phyloP scores from a whole-genome alignment of 2,797 vertebrate species.

The Clangula hyemalis region DNA sequence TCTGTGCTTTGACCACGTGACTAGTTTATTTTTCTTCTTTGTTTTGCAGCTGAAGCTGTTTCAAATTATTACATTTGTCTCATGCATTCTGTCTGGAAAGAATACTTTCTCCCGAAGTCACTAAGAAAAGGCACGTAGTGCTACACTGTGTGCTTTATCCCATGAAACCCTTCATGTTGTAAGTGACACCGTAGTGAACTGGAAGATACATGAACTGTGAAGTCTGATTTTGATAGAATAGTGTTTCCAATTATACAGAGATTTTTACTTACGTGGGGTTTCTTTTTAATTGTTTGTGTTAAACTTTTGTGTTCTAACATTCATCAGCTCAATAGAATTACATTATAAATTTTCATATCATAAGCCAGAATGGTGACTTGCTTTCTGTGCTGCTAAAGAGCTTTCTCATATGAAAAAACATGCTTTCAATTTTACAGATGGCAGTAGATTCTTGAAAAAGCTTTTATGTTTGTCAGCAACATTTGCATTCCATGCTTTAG shows the following conservation, averaged over 20 bases:
- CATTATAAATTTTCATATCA: background rate
- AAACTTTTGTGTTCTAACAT: background rate
- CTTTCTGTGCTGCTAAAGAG: background rate
- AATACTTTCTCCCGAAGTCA: background rate
- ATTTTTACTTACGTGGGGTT: background rate
- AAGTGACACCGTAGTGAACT: background rate
- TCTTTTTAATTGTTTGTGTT: background rate
- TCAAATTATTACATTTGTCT: background rate
- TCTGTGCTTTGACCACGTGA: background rate
- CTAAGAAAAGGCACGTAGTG: background rate
- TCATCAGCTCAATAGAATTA: background rate
- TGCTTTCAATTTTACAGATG: slow-evolving; percentile 39
- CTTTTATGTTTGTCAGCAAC: slow-evolving; percentile 29
- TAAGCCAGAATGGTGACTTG: background rate
- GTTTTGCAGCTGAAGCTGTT: background rate
- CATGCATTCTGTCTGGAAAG: background rate
- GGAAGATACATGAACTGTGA: background rate
- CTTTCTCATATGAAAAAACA: background rate
- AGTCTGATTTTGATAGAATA: background rate
- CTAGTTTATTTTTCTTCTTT: background rate
- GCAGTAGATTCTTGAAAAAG: background rate
- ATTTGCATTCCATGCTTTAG: background rate
- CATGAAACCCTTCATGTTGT: background rate
- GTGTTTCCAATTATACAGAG: background rate
- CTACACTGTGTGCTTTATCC: background rate